These are phyloP conservation scores for Lottia gigantea DNA, from an alignment of 2,888 invertebrate genomes.

Conservation along the genomic window DNA sequence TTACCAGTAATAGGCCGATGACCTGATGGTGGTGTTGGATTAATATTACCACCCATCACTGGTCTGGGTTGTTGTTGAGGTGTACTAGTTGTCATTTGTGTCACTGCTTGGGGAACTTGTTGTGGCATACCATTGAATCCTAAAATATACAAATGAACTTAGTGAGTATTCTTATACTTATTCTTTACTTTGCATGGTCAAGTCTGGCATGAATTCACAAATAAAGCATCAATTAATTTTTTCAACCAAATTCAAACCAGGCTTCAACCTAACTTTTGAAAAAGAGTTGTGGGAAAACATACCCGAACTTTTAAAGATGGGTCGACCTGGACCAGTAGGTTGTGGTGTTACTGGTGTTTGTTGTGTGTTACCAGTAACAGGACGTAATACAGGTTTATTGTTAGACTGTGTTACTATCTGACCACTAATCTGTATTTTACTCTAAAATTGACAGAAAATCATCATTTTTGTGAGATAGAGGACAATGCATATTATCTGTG, in stretches of 20 bases:
- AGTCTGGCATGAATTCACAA: no score
- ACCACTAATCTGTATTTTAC: neutral
- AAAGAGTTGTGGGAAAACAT: no score
- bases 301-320: slow-evolving; percentile 57
- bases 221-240: no score
- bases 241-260: no score
- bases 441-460: neutral
- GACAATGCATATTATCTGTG: no score
- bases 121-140: slow-evolving; percentile 14
- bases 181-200: no score
- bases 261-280: no score
- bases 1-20: slow-evolving; percentile 19
- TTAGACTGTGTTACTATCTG: neutral
- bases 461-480: no score
- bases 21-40: slow-evolving; percentile 3
- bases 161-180: no score
- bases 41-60: slow-evolving; percentile 6
- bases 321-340: slow-evolving; percentile 40
- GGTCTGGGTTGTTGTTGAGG: slow-evolving; percentile 17
- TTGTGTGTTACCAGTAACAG: slow-evolving; percentile 19
- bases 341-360: slow-evolving; percentile 29
- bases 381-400: neutral
- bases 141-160: neutral
- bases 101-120: slow-evolving; percentile 11
- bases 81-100: slow-evolving; percentile 14